Conservation (phyloP, 1,140 invertebrate species). For the Homalodisca vitripennis region DNA sequence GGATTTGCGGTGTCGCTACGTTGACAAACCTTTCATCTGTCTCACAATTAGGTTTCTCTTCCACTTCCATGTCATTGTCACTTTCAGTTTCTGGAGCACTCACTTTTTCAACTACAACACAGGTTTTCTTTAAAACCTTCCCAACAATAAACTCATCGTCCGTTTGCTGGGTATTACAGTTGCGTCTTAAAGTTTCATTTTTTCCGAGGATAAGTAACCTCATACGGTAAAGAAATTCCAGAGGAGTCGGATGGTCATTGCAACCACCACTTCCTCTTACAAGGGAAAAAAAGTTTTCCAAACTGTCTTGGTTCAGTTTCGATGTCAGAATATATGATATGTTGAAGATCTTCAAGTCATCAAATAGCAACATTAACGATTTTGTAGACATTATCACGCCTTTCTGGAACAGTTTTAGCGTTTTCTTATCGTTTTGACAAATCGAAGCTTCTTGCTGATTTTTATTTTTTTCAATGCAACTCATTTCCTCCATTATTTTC, state of each 20-base stretch:
- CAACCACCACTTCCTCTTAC: constrained; percentile 26
- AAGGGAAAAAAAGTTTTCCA: constrained; percentile 37
- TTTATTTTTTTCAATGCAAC: not conserved
- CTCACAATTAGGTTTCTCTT: not conserved
- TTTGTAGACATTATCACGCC: constrained; percentile 16
- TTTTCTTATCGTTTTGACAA: not conserved
- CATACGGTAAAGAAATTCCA: constrained; percentile 29
- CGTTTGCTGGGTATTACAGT: constrained; percentile 20
- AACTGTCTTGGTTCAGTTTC: constrained; percentile 37
- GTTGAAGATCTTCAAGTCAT: constrained; percentile 2
- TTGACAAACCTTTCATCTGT: not conserved
- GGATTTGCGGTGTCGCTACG: not conserved
- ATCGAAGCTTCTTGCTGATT: not conserved
- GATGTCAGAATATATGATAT: constrained; percentile 29
- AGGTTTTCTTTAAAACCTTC: not conserved
- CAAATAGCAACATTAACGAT: constrained; percentile 4
- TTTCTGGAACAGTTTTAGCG: constrained; percentile 10
- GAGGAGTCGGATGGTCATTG: constrained; percentile 35
- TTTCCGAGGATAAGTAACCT: constrained; percentile 31
- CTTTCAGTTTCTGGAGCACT: not conserved
- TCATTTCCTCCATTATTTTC: constrained; percentile 1
- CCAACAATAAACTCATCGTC: constrained; percentile 20
- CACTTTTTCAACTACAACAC: not conserved
- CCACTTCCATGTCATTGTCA: not conserved
- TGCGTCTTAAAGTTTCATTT: constrained; percentile 26